Conservation (phyloP, 2,888 invertebrate species). For the Cremastinae sp. region DNA sequence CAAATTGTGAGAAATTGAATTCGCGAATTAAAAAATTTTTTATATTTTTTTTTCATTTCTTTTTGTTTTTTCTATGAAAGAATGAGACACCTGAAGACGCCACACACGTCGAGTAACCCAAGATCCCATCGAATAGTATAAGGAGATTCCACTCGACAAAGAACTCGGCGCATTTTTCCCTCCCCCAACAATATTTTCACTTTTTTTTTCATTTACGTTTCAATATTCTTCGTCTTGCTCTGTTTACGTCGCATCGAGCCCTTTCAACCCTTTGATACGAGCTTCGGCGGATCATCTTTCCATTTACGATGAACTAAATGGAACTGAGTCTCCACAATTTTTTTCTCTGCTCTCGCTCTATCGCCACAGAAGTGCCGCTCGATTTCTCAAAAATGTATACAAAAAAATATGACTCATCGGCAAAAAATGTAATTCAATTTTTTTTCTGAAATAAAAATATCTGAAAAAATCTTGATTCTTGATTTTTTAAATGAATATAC, state of each 20-base stretch:
- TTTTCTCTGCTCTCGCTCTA: constrained; percentile 2
- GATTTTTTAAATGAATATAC: not conserved
- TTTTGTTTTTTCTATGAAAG: constrained; percentile 75
- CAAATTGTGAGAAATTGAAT: no score
- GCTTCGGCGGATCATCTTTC: constrained; percentile 75
- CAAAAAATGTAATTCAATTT: not conserved
- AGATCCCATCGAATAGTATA: constrained; percentile 66
- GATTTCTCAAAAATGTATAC: constrained; percentile 39
- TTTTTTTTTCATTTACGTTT: constrained; percentile 10
- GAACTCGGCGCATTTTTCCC: constrained; percentile 53
- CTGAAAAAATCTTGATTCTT: no score
- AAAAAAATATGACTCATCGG: not conserved
- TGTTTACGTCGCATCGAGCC: constrained; percentile 6
- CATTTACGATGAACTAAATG: constrained; percentile 69
- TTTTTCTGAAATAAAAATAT: no score
- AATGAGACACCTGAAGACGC: constrained; percentile 78
- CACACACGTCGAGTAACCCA: constrained; percentile 79
- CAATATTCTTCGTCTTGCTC: constrained; percentile 36
- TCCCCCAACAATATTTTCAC: not conserved
- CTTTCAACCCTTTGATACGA: constrained; percentile 64
- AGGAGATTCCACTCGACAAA: constrained; percentile 75
- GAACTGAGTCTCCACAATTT: constrained; percentile 7
- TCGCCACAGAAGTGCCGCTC: not conserved
- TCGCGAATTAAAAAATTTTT: no score
- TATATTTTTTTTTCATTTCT: no score